Evolutionary conservation across 2,113 vertebrate species (phyloP), one percentile per base, ranked within the genome.

Genomic region (Anhinga anhinga): DNA sequence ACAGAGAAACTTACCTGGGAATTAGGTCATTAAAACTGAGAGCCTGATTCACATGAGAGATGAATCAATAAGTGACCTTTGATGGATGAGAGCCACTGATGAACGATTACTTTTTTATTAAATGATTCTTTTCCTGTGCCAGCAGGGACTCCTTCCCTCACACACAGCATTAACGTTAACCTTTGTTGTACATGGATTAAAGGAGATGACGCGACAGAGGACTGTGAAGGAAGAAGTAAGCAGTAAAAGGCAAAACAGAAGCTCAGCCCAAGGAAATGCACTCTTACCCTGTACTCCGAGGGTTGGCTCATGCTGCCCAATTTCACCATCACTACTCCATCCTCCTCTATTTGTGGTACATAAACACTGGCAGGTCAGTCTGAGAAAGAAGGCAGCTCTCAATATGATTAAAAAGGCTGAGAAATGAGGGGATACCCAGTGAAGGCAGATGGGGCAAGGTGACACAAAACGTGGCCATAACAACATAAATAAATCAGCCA

Each of bases 51-150:
- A 84, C 91, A 82, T 22, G 62, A 94, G 69, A 94, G 82, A 71
- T 27, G 21, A 91, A 96, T 97, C 91, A 2, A 96, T 97, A 97
- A 77, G 20, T 82, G 90, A 94, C 95, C 78, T 89, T 89, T 97
- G 93, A 93, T 3, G 0, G 82, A 93, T 6, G 84, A 56, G 74
- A 97, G 71, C 49, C 94, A 91, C 94, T 82, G 91, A 97, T 94
- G 93, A 97, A 96, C 92, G 52, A 92, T 96, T 95, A 92, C 69
- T 86, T 94, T 98, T 94, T 88, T 95, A 96, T 90, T 94, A 96
- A 96, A 96, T 44, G 27, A 86, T 93, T 93, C 27, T 97, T 92
- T 92, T 93, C 79, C 69, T 88, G 52, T 72, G 80, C 81, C 49
- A 73, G 55, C 50, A 95, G 93, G 65, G 90, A 94, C 69, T 80